Percentiles rank a stretch among this genome's conserved stretches.
phyloP scores from a whole-genome alignment of 2,888 invertebrate species.

The Nemotelus nigrinus region DNA sequence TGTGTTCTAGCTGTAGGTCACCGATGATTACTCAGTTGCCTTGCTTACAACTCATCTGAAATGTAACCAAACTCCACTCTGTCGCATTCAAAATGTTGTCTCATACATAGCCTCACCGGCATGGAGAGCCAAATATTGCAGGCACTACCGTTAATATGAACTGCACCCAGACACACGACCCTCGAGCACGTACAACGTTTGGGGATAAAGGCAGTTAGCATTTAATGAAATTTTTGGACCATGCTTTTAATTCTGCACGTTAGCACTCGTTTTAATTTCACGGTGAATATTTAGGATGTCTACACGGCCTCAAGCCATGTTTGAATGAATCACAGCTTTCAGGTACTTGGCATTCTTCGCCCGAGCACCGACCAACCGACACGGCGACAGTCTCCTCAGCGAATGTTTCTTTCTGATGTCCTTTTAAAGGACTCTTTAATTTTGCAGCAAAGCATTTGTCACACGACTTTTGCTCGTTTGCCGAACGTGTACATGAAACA shows the following conservation, averaged over 20 bases:
- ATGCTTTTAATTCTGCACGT: constrained; percentile 25
- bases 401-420: neutral
- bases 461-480: neutral
- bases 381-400: no score
- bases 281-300: constrained; percentile 2
- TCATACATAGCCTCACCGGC: no score
- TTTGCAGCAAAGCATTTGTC: constrained; percentile 5
- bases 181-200: constrained; percentile 30
- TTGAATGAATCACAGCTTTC: neutral
- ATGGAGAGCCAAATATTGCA: no score
- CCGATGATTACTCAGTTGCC: no score
- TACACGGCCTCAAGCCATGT: neutral
- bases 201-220: constrained; percentile 19
- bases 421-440: constrained; percentile 1
- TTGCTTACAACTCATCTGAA: no score
- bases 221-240: constrained; percentile 36
- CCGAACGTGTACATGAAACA: neutral
- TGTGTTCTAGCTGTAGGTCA: no score
- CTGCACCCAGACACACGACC: constrained; percentile 8
- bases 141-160: neutral
- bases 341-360: neutral
- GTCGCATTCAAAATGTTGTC: no score
- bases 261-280: constrained; percentile 12
- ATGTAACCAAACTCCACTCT: no score
- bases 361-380: neutral